phyloP scores from a whole-genome alignment of 2,888 invertebrate species.

The Drosophila flavopinicola region DNA sequence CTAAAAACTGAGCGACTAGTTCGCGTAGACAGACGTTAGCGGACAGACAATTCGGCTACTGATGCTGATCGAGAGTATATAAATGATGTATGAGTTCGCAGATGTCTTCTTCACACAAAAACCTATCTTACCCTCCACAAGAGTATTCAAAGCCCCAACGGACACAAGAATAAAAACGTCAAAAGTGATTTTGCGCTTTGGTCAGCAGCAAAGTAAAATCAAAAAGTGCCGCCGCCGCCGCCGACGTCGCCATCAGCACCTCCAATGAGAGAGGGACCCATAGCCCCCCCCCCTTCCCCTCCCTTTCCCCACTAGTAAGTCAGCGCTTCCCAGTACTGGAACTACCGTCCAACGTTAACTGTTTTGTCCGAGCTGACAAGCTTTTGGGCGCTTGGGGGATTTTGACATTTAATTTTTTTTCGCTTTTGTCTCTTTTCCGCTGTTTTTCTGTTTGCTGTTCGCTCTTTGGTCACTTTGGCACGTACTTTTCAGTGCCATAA shows the following conservation, averaged over 20 bases:
- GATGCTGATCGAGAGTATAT: too few species aligned
- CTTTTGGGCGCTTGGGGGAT: conserved; percentile 56
- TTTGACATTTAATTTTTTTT: conserved; percentile 61
- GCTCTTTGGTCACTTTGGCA: conserved; percentile 65
- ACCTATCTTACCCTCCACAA: too few species aligned
- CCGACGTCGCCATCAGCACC: conserved; percentile 59
- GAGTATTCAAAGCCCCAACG: conserved; percentile 43
- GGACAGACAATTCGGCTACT: too few species aligned
- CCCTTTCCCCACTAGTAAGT: neutral
- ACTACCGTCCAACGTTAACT: conserved; percentile 59
- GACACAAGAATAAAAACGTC: conserved; percentile 80
- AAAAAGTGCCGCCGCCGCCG: conserved; percentile 62
- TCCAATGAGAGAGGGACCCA: conserved; percentile 24
- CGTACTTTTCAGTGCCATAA: conserved; percentile 43
- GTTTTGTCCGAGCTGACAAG: conserved; percentile 61
- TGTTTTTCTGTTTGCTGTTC: conserved; percentile 22
- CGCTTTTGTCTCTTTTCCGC: conserved; percentile 1
- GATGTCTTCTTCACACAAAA: too few species aligned
- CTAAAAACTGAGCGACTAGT: too few species aligned
- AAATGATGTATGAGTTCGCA: too few species aligned
- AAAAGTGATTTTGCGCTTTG: conserved; percentile 80
- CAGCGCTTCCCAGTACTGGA: conserved; percentile 9
- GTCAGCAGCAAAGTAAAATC: conserved; percentile 70
- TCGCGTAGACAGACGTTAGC: too few species aligned
- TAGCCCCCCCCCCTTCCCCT: neutral